phyloP scores from a whole-genome alignment of 2,888 invertebrate species.

The Achlya flavicornis region DNA sequence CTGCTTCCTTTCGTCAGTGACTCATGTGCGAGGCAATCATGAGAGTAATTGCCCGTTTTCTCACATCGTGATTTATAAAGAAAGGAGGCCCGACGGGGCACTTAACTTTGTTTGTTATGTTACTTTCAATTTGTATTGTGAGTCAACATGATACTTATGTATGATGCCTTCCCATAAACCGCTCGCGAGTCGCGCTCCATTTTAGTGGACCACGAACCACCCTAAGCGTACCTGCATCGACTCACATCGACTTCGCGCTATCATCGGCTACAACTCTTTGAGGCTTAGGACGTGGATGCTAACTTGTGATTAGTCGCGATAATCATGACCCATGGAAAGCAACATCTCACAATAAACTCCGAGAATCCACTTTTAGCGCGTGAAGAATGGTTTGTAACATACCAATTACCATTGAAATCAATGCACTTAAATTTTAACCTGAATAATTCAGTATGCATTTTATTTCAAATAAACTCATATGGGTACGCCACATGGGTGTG shows the following conservation, averaged over 20 bases:
- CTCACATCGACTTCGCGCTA: no score
- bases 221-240: no score
- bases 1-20: constrained; percentile 60
- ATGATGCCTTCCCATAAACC: constrained; percentile 39
- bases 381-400: neutral
- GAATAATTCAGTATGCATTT: constrained; percentile 22
- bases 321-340: no score
- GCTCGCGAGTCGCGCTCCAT: no score
- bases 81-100: constrained; percentile 59
- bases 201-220: no score
- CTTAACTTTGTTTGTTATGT: constrained; percentile 68
- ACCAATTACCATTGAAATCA: neutral
- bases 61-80: constrained; percentile 79
- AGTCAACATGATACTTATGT: constrained; percentile 55
- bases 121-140: constrained; percentile 68
- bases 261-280: no score
- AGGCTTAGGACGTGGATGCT: no score
- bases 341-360: neutral
- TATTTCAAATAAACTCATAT: constrained; percentile 30
- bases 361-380: neutral
- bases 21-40: constrained; percentile 69
- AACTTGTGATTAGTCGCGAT: no score
- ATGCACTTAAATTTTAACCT: neutral
- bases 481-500: constrained; percentile 26
- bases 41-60: constrained; percentile 78